Evolutionary conservation across 1,140 invertebrate genomes (phyloP).

Genomic region (Euwallacea fornicatus): DNA sequence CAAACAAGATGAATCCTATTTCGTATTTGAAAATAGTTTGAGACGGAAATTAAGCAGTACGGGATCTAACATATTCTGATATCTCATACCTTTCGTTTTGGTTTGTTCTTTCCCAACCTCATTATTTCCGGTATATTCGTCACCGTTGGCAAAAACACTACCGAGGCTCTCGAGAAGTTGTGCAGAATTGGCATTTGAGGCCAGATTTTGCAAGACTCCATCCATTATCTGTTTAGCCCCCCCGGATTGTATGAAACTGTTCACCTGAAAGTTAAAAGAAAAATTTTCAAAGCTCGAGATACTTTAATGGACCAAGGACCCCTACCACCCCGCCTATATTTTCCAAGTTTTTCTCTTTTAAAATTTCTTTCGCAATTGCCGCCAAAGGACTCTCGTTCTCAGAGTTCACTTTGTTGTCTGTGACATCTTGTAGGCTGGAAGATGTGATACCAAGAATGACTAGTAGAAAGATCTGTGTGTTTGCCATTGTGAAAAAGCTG

Average conservation of each 20-base stretch:
- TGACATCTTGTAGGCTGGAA: constrained; percentile 30
- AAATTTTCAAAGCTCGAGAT: not conserved
- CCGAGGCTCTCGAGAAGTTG: constrained; percentile 43
- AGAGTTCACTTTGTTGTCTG: constrained; percentile 41
- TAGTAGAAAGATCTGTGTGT: constrained; percentile 27
- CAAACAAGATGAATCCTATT: no score
- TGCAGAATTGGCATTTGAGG: constrained; percentile 44
- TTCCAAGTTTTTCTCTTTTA: constrained; percentile 49
- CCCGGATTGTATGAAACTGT: constrained; percentile 60
- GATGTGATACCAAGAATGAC: constrained; percentile 36
- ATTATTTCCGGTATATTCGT: not conserved
- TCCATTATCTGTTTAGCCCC: constrained; percentile 49
- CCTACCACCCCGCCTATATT: constrained; percentile 58
- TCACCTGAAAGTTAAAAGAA: constrained; percentile 17
- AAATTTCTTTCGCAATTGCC: constrained; percentile 58
- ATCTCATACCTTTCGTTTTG: no score
- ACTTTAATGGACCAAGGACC: not conserved
- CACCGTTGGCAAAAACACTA: constrained; percentile 7
- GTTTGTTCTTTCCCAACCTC: not conserved
- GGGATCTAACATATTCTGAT: no score
- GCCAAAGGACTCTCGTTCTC: constrained; percentile 58
- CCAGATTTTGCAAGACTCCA: constrained; percentile 41
- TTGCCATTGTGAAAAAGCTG: not conserved
- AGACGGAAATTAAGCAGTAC: no score
- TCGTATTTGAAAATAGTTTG: no score